These are phyloP conservation scores for Ditylenchus weischeri DNA, from an alignment of 2,888 invertebrate genomes.

Conservation along the genomic window DNA sequence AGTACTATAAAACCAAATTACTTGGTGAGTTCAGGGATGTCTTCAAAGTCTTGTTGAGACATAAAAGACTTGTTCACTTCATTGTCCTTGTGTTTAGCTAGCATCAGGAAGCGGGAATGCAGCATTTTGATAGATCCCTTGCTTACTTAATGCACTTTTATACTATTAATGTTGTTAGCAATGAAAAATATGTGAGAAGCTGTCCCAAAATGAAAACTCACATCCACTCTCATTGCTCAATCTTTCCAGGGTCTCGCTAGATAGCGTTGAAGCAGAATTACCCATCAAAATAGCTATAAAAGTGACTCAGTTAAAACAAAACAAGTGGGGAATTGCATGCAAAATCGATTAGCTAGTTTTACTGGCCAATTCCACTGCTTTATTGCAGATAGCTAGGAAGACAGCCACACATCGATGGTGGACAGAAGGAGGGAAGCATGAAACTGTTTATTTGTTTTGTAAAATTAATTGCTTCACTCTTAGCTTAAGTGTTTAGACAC, in stretches of 20 bases:
- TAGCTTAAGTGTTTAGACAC: no score
- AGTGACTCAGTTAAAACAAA: background rate
- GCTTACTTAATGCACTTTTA: slow-evolving; percentile 42
- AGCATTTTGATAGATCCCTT: slow-evolving; percentile 48
- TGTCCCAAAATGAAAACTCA: slow-evolving; percentile 17
- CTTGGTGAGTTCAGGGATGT: slow-evolving; percentile 94
- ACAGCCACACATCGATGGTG: no score
- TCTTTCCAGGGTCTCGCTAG: slow-evolving; percentile 26
- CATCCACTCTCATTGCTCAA: slow-evolving; percentile 32
- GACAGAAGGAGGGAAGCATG: no score
- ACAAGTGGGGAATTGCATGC: background rate
- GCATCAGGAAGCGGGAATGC: slow-evolving; percentile 47
- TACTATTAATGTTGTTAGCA: background rate
- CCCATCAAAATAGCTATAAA: slow-evolving; percentile 10
- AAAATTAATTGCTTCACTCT: no score
- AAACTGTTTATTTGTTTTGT: no score
- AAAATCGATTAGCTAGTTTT: no score
- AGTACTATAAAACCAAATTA: background rate
- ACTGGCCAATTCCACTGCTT: no score
- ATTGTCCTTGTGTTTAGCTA: slow-evolving; percentile 51
- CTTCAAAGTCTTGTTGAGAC: slow-evolving; percentile 85
- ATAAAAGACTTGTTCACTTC: slow-evolving; percentile 49
- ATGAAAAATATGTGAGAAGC: no score
- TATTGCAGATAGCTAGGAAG: no score
- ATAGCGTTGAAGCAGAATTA: slow-evolving; percentile 18